phyloP scores from a whole-genome alignment of 2,113 vertebrate species.

The Pelecanoides urinatrix region DNA sequence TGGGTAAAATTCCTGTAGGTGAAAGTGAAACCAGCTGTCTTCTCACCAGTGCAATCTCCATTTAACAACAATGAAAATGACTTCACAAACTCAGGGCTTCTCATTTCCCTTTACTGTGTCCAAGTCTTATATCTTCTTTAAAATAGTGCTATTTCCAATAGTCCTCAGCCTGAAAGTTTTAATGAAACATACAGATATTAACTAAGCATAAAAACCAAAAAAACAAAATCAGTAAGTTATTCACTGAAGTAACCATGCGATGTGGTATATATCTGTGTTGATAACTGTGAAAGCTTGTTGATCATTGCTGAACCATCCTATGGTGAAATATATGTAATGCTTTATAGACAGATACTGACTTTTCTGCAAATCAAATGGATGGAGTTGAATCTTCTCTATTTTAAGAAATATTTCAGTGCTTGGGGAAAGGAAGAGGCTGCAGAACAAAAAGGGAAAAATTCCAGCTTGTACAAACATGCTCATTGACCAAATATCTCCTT shows the following conservation, averaged over 20 bases:
- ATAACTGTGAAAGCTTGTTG: not conserved
- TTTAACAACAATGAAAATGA: not conserved
- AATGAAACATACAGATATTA: not conserved
- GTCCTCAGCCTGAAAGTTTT: not conserved
- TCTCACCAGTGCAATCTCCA: not conserved
- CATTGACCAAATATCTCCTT: not conserved
- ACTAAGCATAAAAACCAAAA: not conserved
- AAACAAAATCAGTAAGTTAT: not conserved
- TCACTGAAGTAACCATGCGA: not conserved
- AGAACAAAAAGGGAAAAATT: not conserved
- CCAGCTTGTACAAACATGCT: not conserved
- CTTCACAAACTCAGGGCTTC: not conserved
- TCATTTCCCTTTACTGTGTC: not conserved
- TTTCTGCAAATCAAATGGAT: not conserved
- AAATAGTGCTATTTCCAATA: not conserved
- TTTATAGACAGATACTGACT: not conserved
- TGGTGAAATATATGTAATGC: not conserved
- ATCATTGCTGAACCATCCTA: not conserved
- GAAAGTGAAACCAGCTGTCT: not conserved
- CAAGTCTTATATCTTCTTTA: not conserved
- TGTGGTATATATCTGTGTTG: rapidly evolving
- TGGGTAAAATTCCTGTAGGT: not conserved
- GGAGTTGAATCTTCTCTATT: not conserved
- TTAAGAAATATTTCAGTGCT: not conserved
- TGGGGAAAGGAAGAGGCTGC: not conserved